Conservation (phyloP, 2,797 vertebrate species). For the Capromys pilorides region DNA sequence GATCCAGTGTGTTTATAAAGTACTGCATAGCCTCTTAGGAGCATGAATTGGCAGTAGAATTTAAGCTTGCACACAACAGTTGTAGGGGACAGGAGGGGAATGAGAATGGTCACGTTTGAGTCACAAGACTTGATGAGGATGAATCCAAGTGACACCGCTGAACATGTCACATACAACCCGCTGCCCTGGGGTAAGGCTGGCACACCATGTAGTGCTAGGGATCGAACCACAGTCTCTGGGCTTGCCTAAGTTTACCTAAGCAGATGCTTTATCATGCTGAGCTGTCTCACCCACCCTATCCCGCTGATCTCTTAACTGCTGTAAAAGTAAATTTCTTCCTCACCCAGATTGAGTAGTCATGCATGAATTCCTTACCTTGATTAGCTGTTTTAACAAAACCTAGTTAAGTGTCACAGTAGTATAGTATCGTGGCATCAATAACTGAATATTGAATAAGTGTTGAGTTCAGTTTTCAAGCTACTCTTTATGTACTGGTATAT, state of each 20-base stretch:
- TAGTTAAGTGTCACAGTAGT: neutral
- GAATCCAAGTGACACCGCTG: neutral
- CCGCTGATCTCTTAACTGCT: neutral
- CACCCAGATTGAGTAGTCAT: neutral
- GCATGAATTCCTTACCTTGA: neutral
- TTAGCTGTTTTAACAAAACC: neutral
- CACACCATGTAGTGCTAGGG: no score
- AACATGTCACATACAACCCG: fast-evolving
- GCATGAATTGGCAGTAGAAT: slow-evolving; percentile 17
- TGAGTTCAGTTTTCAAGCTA: neutral
- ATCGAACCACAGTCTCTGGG: no score
- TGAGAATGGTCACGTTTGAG: neutral
- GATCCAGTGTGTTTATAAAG: slow-evolving; percentile 57
- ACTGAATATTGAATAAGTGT: neutral
- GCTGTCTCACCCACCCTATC: neutral
- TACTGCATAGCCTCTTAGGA: slow-evolving; percentile 28
- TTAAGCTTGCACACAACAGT: slow-evolving; percentile 40
- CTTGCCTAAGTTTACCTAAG: no score
- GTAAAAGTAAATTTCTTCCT: neutral
- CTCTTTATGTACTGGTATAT: neutral
- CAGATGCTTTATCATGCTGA: no score
- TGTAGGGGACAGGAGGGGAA: neutral
- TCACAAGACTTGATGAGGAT: neutral
- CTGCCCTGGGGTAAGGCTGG: no score
- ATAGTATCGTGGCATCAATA: neutral